A percentile compares a stretch with the other conserved stretches of the same genome.
Conservation (phyloP, 2,888 invertebrate species). For the Chaetogeoica ovagalla region DNA sequence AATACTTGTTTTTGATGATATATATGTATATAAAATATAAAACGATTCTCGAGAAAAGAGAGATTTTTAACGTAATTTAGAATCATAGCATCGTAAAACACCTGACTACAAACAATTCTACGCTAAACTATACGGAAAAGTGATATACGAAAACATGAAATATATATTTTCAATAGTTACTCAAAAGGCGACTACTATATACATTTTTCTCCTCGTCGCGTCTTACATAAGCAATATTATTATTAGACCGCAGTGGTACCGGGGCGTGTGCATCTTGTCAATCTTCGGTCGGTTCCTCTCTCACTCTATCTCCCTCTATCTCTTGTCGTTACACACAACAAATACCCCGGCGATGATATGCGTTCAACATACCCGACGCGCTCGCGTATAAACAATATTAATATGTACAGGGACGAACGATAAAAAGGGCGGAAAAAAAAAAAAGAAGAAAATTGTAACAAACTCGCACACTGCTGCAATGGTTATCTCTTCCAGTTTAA, state of each 20-base stretch:
- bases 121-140: too few relatives aligned
- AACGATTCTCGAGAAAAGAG: too few relatives aligned
- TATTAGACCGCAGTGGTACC: constrained; percentile 36
- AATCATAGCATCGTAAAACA: too few relatives aligned
- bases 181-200: too few relatives aligned
- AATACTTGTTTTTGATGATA: too few relatives aligned
- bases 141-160: too few relatives aligned
- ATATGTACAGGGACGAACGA: not conserved
- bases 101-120: too few relatives aligned
- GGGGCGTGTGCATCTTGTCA: constrained; percentile 51
- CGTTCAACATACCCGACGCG: constrained; percentile 43
- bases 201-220: too few relatives aligned
- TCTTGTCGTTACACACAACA: constrained; percentile 30
- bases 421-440: constrained; percentile 16
- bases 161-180: too few relatives aligned
- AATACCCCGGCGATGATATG: constrained; percentile 41
- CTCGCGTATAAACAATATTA: constrained; percentile 18
- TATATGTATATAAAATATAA: too few relatives aligned
- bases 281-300: constrained; percentile 46
- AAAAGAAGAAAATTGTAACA: constrained; percentile 42
- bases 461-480: not conserved
- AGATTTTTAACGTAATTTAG: too few relatives aligned
- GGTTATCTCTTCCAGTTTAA: constrained; percentile 38
- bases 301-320: too few relatives aligned
- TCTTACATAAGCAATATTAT: constrained; percentile 29